A percentile compares a stretch with the other conserved stretches of the same genome.
Evolutionary conservation across 1,140 invertebrate species (phyloP).

Genomic region (Drosophila kikkawai): DNA sequence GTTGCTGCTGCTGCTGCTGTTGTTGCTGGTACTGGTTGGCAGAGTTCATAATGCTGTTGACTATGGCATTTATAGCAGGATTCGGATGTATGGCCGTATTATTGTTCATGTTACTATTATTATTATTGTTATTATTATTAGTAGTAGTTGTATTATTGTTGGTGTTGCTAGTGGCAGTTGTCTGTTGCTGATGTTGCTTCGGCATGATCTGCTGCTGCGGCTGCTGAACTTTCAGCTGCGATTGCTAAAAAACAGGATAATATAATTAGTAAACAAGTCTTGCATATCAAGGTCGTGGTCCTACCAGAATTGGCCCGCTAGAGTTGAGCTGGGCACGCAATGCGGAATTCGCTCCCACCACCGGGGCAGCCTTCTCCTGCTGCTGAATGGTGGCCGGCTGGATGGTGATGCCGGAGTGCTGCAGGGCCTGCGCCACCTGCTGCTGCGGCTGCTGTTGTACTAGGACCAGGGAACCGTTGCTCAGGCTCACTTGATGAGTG

Average conservation of each 20-base stretch:
- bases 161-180: slow-evolving; percentile 52
- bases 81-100: slow-evolving; percentile 89
- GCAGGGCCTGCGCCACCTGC: slow-evolving; percentile 64
- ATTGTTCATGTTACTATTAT: slow-evolving; percentile 77
- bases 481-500: slow-evolving; percentile 84
- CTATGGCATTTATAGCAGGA: slow-evolving; percentile 90
- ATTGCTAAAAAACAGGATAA: slow-evolving; percentile 85
- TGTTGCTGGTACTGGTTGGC: slow-evolving; percentile 91
- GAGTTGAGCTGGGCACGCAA: slow-evolving; percentile 85
- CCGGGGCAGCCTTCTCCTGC: slow-evolving; percentile 60
- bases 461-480: slow-evolving; percentile 86
- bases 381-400: slow-evolving; percentile 74
- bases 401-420: slow-evolving; percentile 79
- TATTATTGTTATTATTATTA: slow-evolving; percentile 48
- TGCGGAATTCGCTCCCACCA: slow-evolving; percentile 73
- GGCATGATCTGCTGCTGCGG: slow-evolving; percentile 67
- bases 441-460: slow-evolving; percentile 85
- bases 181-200: slow-evolving; percentile 60
- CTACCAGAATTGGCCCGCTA: slow-evolving; percentile 87
- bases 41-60: slow-evolving; percentile 92
- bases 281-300: background rate
- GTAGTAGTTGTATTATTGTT: slow-evolving; percentile 48
- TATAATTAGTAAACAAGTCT: background rate
- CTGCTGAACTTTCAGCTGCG: slow-evolving; percentile 86
- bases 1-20: slow-evolving; percentile 86